Base-by-base conservation (phyloP, 2,113 vertebrate genomes). In the Cebus imitator region DNA sequence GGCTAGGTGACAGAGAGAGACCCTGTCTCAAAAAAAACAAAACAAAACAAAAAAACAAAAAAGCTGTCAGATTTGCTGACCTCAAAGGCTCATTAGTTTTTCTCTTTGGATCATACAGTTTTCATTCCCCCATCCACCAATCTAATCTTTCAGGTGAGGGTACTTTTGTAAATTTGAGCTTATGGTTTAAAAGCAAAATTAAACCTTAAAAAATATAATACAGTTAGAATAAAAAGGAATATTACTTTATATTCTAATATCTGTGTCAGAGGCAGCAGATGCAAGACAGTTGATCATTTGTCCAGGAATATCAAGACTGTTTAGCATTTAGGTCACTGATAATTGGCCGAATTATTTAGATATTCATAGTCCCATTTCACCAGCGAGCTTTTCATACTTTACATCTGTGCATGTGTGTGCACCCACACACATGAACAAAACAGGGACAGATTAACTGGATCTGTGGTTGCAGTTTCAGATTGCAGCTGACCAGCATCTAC, bases 31-130 rank as follows among this genome's bases (percentile, higher is more conserved):
- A 13, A 64, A 64, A 30, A 64, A 12, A 12, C 1, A 58, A 23
- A 58, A 58, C 8, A 58, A 57, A 61, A 48, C 48, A 11, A 40
- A 61, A 25, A 61, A 11, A 61, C 58, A 61, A 61, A 64, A 97
- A 64, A 97, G 76, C 87, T 97, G 92, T 96, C 93, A 95, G 84
- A 86, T 70, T 88, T 92, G 40, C 88, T 98, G 75, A 88, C 79
- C 70, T 86, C 32, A 84, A 79, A 68, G 79, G 79, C 43, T 80
- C 75, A 75, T 94, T 91, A 81, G n/a, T 90, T 87, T 90, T 94
- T 76, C 55, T 25, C 82, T 88, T 73, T 84, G 90, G 87, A 84
- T 73, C 45, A 9, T 57, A 58, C 20, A 68, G 68, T 94, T 94
- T 96, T 97, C 58, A 86, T 68, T 81, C 27, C 8, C 37, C 21